Percentiles rank a stretch among this genome's conserved stretches.
These are phyloP conservation scores for Prietella phreatophila DNA, from an alignment of 2,113 vertebrate species.

Conservation along the genomic window DNA sequence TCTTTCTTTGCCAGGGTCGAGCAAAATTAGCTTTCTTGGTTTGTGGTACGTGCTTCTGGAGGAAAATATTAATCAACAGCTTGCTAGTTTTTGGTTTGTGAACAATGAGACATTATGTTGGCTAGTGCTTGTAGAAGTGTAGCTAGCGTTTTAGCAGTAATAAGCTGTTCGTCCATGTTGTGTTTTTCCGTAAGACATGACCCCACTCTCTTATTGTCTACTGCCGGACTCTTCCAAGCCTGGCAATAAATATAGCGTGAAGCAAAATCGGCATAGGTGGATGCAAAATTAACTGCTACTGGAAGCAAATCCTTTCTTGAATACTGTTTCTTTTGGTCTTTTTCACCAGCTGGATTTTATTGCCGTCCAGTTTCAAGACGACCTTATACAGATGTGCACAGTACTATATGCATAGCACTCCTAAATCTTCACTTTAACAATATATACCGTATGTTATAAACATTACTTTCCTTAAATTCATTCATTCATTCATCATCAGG, in stretches of 20 bases:
- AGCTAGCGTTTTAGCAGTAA: not conserved
- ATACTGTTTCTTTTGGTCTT: not conserved
- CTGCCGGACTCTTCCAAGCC: not conserved
- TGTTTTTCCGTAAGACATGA: not conserved
- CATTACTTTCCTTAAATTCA: not conserved
- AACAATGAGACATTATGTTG: not conserved
- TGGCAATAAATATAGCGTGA: not conserved
- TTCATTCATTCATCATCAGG: not conserved
- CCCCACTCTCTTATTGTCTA: not conserved
- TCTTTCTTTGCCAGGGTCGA: too few relatives aligned
- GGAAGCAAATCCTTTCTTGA: not conserved
- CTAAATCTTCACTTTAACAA: not conserved
- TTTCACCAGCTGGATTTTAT: not conserved
- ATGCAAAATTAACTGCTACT: not conserved
- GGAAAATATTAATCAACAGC: not conserved
- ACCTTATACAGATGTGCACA: not conserved
- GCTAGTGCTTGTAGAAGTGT: not conserved
- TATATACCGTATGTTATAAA: not conserved
- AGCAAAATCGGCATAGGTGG: not conserved
- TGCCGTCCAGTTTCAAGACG: not conserved
- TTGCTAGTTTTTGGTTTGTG: not conserved
- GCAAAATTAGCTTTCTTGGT: not conserved
- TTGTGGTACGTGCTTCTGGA: not conserved
- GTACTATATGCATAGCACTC: not conserved
- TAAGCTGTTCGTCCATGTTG: not conserved